Percentiles rank a stretch among this genome's conserved stretches.
Conservation (phyloP, 2,888 invertebrate genomes). For the Dimorphilus gyrociliatus region DNA sequence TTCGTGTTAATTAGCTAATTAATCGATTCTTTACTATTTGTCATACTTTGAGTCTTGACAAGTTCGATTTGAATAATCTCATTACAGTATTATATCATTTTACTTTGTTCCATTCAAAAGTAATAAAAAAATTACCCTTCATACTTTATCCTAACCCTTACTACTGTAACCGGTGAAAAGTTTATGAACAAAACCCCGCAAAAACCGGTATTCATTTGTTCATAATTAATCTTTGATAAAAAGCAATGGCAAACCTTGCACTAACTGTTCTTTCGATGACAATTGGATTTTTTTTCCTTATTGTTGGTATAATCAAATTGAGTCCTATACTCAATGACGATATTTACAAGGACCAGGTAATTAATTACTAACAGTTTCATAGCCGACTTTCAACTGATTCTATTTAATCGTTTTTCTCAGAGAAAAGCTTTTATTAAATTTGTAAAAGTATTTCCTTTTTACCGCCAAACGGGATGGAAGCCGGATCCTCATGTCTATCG, state of each 20-base stretch:
- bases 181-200: too few species aligned
- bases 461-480: conserved; percentile 28
- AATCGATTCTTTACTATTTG: too few species aligned
- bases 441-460: conserved; percentile 34
- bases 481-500: conserved; percentile 33
- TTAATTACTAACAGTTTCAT: conserved; percentile 26
- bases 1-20: too few species aligned
- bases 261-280: conserved; percentile 74
- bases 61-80: too few species aligned
- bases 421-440: conserved; percentile 32
- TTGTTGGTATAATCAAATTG: conserved; percentile 79
- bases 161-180: too few species aligned
- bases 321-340: conserved; percentile 81
- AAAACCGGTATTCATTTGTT: too few species aligned
- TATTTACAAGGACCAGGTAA: conserved; percentile 86
- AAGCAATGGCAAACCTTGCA: conserved; percentile 13
- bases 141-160: too few species aligned
- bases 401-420: conserved; percentile 16
- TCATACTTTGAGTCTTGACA: too few species aligned
- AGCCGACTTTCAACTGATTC: not conserved
- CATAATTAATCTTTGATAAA: too few species aligned
- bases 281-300: conserved; percentile 80
- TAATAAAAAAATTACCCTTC: too few species aligned
- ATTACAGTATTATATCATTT: too few species aligned
- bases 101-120: too few species aligned